Conservation (phyloP, 2,797 vertebrate genomes). For the Lepilemur septentrionalis region DNA sequence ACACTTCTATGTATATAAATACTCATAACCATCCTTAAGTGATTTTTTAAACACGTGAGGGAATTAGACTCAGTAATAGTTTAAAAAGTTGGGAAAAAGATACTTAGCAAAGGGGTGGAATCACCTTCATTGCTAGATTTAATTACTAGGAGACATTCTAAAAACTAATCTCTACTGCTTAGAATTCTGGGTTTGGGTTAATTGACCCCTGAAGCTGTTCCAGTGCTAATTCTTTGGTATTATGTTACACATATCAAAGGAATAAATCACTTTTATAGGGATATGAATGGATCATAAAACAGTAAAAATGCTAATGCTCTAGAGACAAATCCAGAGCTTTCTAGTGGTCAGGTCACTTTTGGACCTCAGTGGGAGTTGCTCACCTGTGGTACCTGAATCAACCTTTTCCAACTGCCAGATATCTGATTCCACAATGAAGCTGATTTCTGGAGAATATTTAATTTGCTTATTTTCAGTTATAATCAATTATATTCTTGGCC, state of each 20-base stretch:
- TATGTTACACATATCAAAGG: conserved; percentile 36
- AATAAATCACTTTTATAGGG: conserved; percentile 68
- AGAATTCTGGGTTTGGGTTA: conserved; percentile 64
- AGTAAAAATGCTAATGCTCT: conserved; percentile 75
- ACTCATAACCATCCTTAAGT: not conserved
- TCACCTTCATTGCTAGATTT: conserved; percentile 63
- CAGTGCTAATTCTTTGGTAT: conserved; percentile 75
- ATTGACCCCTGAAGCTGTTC: conserved; percentile 75
- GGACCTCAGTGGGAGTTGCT: conserved; percentile 52
- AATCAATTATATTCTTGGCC: not conserved
- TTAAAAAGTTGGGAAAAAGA: not conserved
- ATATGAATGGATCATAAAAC: conserved; percentile 58
- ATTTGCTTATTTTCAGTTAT: conserved; percentile 31
- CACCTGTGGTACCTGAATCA: not conserved
- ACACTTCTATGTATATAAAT: not conserved
- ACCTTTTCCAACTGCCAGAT: not conserved
- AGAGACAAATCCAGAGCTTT: conserved; percentile 76
- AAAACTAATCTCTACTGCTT: conserved; percentile 56
- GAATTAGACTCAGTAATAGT: conserved; percentile 36
- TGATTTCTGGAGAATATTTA: conserved; percentile 12
- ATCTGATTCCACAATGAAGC: not conserved
- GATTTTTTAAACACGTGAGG: conserved; percentile 46
- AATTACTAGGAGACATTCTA: conserved; percentile 60
- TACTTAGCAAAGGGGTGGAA: conserved; percentile 38
- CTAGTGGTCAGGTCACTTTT: conserved; percentile 69